Percentiles rank a stretch among this genome's conserved stretches.
phyloP scores from a whole-genome alignment of 2,888 invertebrate genomes.

The Xanthia icteritia region DNA sequence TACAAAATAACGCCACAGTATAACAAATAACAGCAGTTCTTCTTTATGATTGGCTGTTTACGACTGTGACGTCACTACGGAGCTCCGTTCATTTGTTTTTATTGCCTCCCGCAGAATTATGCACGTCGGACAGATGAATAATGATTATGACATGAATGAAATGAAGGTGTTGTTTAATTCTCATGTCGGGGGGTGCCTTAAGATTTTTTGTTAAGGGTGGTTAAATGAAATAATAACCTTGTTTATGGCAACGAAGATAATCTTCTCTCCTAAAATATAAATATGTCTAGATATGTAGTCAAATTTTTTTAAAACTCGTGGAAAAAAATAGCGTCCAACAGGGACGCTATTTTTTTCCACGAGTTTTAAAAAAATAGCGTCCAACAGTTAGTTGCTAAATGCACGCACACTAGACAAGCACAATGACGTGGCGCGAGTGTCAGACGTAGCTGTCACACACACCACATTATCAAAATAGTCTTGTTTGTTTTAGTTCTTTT shows the following conservation, averaged over 20 bases:
- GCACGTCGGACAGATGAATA: constrained; percentile 27
- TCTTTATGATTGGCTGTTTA: constrained; percentile 50
- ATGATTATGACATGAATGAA: constrained; percentile 36
- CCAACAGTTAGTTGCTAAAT: too few relatives aligned
- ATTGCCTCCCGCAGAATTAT: constrained; percentile 33
- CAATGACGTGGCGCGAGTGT: too few relatives aligned
- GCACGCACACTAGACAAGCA: too few relatives aligned
- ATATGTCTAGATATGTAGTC: too few relatives aligned
- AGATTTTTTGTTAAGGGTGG: neutral
- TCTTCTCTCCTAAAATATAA: neutral
- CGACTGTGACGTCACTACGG: constrained; percentile 25
- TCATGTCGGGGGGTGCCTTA: neutral
- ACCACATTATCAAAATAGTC: too few relatives aligned
- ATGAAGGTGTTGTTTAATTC: constrained; percentile 32
- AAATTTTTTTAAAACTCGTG: too few relatives aligned
- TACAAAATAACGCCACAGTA: constrained; percentile 13
- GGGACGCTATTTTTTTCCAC: too few relatives aligned
- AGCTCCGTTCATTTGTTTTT: constrained; percentile 47
- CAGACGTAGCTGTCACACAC: too few relatives aligned
- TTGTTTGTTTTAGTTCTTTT: too few relatives aligned
- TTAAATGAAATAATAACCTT: neutral
- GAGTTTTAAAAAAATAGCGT: too few relatives aligned
- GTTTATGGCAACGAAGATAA: neutral
- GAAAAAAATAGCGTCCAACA: too few relatives aligned
- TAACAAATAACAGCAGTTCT: constrained; percentile 23